Base-by-base conservation (phyloP, 2,113 vertebrate species). In the Zeus faber region DNA sequence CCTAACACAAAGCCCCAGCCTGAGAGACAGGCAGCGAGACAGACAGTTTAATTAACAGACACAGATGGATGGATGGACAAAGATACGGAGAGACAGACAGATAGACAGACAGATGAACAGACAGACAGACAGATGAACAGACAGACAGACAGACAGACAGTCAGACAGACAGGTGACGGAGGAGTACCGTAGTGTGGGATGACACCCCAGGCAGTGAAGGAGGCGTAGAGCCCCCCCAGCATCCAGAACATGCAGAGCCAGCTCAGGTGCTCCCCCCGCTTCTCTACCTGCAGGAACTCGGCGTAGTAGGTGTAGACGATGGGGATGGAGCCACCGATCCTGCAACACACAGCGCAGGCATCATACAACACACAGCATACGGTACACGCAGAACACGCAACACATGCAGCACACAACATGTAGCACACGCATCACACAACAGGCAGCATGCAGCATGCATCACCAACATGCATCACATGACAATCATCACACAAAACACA, bases 241-340 rank as follows among this genome's bases (percentile, higher is more conserved):
- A 91, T 91, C 89, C 89, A 91, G 77, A 91, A 91, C 89, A 91
- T 90, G 63, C 89, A 96, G 33, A 99, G 89, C 97, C 97, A 99
- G 69, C 97, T 98, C 56, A 99, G 91, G 80, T 99, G 97, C 47
- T 99, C 97, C 5, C 97, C 97, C 13, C 97, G 89, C 85, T 98
- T 98, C 76, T 98, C 95, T 76, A 96, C 93, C 80, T 95, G 94
- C 22, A 99, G 82, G 81, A 98, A 99, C 88, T 98, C 97, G 0
- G 96, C 93, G 81, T 94, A 98, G 89, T 99, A 98, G 58, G 96
- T 90, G 89, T 98, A 98, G 24, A 98, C 95, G 0, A 98, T 95
- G 1, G 96, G 96, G 68, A 98, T 92, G 1, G 95, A 89, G 24
- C 96, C 97, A 6, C 97, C 95, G 2, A 95, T 97, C 8, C 97